A percentile compares a stretch with the other conserved stretches of the same genome.
phyloP scores from a whole-genome alignment of 2,113 vertebrate species.

The Azemiops feae region DNA sequence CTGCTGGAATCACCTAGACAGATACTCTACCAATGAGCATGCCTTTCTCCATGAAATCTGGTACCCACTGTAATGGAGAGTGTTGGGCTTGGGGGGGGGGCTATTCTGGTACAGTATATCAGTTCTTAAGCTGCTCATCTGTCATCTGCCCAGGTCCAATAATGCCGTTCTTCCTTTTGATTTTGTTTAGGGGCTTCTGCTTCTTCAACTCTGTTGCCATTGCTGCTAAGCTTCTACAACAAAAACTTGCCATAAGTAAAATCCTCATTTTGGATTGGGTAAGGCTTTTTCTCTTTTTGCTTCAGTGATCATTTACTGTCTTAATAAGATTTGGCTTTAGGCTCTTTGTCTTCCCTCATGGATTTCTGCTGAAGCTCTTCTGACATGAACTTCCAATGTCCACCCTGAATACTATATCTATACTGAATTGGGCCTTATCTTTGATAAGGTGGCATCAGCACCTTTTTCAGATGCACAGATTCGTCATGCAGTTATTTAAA shows the following conservation, averaged over 20 bases:
- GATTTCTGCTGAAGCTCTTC: background rate
- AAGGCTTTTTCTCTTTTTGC: constrained; percentile 37
- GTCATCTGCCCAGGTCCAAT: background rate
- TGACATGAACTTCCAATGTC: background rate
- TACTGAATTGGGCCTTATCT: too few species aligned
- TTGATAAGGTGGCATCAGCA: too few species aligned
- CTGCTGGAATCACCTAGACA: background rate
- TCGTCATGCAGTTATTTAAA: too few species aligned
- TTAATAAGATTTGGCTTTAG: background rate
- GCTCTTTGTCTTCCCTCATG: background rate
- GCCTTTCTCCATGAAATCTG: background rate
- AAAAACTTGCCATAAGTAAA: constrained; percentile 88
- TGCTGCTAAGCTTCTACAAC: constrained; percentile 90
- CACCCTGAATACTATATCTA: background rate
- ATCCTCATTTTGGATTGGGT: constrained; percentile 98
- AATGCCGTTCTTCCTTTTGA: background rate
- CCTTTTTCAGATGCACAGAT: too few species aligned
- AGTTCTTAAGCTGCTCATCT: background rate
- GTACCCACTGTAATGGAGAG: background rate
- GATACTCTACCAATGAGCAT: background rate
- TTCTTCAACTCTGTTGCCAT: constrained; percentile 97
- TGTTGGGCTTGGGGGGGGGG: background rate
- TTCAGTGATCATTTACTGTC: background rate
- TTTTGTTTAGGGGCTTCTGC: constrained; percentile 87
- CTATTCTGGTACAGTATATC: background rate